Evolutionary conservation across 2,113 vertebrate genomes (phyloP).

Genomic region (Capra hircus): DNA sequence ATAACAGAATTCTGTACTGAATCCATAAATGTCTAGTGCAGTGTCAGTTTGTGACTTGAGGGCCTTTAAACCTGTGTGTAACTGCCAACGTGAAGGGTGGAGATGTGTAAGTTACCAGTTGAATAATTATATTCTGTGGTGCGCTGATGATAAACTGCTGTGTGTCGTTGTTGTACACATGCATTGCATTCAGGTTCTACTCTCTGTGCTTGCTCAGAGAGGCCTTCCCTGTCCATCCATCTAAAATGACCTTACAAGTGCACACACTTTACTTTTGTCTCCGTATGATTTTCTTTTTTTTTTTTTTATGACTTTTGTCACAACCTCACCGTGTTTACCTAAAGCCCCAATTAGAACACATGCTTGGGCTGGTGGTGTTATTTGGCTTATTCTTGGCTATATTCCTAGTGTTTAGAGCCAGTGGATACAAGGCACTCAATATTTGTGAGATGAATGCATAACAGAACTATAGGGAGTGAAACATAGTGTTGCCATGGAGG

Average conservation of each 20-base stretch:
- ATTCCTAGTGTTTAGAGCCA: background rate
- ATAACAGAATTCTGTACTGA: background rate
- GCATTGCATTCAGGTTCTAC: background rate
- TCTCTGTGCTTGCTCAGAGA: background rate
- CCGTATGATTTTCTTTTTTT: background rate
- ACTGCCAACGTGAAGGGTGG: background rate
- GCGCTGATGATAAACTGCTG: background rate
- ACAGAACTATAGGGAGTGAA: background rate
- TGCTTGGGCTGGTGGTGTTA: background rate
- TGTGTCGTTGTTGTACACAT: background rate
- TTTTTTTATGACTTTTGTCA: background rate
- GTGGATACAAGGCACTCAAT: background rate
- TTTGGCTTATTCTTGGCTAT: background rate
- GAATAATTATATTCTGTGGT: background rate
- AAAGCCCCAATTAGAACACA: background rate
- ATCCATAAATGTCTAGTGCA: background rate
- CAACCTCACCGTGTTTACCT: background rate
- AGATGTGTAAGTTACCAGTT: background rate
- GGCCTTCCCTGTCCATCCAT: background rate
- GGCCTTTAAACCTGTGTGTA: background rate
- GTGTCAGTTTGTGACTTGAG: background rate
- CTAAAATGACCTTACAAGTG: background rate
- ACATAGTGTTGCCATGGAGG: background rate
- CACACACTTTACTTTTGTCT: background rate
- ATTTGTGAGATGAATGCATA: background rate